Percentiles rank a stretch among this genome's conserved stretches.
Conservation (phyloP, 2,113 vertebrate genomes). For the Sphyrna mokarran region DNA sequence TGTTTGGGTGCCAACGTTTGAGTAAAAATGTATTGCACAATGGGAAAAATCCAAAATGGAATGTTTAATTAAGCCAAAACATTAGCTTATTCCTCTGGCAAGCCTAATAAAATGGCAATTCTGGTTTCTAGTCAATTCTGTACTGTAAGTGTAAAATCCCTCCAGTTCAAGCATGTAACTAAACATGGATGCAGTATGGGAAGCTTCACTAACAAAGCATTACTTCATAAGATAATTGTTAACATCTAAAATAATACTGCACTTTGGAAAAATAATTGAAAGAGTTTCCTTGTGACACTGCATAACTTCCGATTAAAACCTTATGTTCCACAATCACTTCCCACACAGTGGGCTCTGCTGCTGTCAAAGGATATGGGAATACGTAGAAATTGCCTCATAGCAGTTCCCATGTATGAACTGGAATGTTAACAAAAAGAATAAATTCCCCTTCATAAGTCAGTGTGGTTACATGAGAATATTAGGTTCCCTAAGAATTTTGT, state of each 20-base stretch:
- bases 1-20: not conserved
- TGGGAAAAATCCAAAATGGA: not conserved
- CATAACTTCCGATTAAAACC: not conserved
- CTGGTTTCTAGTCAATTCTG: not conserved
- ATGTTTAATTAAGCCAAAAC: not conserved
- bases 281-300: not conserved
- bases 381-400: not conserved
- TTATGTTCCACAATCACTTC: not conserved
- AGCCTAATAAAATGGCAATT: not conserved
- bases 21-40: not conserved
- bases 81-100: not conserved
- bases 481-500: not conserved
- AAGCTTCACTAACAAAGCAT: not conserved
- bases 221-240: not conserved
- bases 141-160: not conserved
- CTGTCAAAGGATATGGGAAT: not conserved
- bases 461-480: not conserved
- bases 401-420: not conserved
- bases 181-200: not conserved
- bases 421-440: conserved; percentile 15
- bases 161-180: not conserved
- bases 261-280: not conserved
- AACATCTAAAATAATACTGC: not conserved
- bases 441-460: not conserved
- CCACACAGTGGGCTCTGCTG: not conserved